Percentiles rank a stretch among this genome's conserved stretches.
Evolutionary conservation across 2,888 invertebrate species (phyloP).

Genomic region (Thecophora atra): DNA sequence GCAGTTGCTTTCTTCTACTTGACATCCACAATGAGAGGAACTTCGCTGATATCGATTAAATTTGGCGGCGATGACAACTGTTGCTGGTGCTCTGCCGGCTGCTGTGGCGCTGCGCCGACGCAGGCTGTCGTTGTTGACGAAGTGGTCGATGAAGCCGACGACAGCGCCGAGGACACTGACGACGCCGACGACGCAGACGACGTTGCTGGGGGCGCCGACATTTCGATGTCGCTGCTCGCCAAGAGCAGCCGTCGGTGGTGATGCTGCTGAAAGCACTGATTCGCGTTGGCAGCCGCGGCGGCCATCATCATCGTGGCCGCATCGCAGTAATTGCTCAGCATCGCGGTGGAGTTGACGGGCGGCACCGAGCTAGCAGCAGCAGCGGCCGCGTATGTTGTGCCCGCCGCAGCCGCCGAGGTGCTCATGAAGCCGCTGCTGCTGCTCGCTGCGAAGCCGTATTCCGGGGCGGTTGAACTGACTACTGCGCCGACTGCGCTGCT

Average conservation of each 20-base stretch:
- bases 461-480: slow-evolving; percentile 14
- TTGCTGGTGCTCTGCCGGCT: slow-evolving; percentile 41
- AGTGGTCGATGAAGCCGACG: slow-evolving; percentile 43
- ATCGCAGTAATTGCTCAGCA: slow-evolving; percentile 66
- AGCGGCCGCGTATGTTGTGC: slow-evolving; percentile 40
- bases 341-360: slow-evolving; percentile 50
- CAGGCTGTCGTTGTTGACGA: slow-evolving; percentile 35
- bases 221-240: slow-evolving; percentile 50
- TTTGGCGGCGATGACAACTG: slow-evolving; percentile 61
- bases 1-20: slow-evolving; percentile 56
- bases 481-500: slow-evolving; percentile 2
- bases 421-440: slow-evolving; percentile 32
- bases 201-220: slow-evolving; percentile 44
- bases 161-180: slow-evolving; percentile 47
- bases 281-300: slow-evolving; percentile 64
- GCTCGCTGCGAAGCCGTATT: slow-evolving; percentile 29
- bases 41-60: slow-evolving; percentile 66
- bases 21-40: slow-evolving; percentile 66
- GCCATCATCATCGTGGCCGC: slow-evolving; percentile 65
- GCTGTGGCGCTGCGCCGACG: slow-evolving; percentile 40
- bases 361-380: slow-evolving; percentile 41
- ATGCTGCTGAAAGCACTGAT: slow-evolving; percentile 63
- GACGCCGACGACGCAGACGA: slow-evolving; percentile 52
- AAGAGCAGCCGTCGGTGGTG: slow-evolving; percentile 57
- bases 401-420: slow-evolving; percentile 35